phyloP scores from a whole-genome alignment of 2,888 invertebrate species.

The Aricia artaxerxes region DNA sequence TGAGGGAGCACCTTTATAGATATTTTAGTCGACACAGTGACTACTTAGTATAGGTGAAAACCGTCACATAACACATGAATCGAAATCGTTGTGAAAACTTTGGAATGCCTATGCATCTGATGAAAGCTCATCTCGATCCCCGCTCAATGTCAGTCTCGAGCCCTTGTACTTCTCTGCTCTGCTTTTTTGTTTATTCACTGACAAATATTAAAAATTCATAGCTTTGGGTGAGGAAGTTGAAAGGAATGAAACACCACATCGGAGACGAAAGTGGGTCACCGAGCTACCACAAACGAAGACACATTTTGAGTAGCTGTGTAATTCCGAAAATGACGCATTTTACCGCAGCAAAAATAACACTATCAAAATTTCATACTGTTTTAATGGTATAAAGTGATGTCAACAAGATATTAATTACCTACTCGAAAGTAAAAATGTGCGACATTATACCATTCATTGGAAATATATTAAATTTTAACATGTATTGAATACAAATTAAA shows the following conservation, averaged over 20 bases:
- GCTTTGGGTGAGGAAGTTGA: slow-evolving; percentile 14
- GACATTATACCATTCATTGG: too few relatives aligned
- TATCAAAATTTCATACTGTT: neutral
- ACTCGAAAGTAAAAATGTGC: too few relatives aligned
- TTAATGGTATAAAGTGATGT: too few relatives aligned
- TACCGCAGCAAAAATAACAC: neutral
- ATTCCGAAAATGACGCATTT: neutral
- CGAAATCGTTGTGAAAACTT: neutral
- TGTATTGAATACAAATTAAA: neutral
- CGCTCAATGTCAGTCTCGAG: slow-evolving; percentile 1
- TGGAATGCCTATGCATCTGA: neutral
- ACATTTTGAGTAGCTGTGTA: slow-evolving; percentile 15
- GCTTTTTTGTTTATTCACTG: slow-evolving; percentile 1
- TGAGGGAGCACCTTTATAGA: too few relatives aligned
- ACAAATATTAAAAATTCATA: slow-evolving; percentile 20
- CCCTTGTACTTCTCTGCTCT: slow-evolving; percentile 6
- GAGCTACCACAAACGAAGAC: slow-evolving; percentile 18
- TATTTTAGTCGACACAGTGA: too few relatives aligned
- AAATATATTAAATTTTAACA: too few relatives aligned
- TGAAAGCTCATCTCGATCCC: slow-evolving; percentile 5
- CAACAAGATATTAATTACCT: too few relatives aligned
- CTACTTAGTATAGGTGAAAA: neutral
- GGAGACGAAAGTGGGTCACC: slow-evolving; percentile 29
- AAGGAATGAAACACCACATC: slow-evolving; percentile 28
- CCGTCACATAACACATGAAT: neutral